Evolutionary conservation across 1,140 invertebrate genomes (phyloP).

Genomic region (Microvelia longipes): DNA sequence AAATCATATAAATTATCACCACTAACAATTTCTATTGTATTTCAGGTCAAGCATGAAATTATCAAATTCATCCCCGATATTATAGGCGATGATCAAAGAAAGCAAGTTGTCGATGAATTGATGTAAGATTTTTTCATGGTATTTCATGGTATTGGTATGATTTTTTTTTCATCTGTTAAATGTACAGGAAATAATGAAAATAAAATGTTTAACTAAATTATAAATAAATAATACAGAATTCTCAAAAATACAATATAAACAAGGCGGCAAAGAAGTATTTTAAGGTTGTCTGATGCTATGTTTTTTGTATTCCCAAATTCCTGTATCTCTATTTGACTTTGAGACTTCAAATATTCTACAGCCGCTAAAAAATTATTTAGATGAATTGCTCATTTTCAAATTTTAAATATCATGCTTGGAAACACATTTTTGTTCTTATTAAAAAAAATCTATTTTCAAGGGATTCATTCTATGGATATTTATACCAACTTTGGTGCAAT

Average conservation of each 20-base stretch:
- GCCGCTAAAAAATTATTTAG: no score
- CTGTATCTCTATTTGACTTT: no score
- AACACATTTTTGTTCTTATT: no score
- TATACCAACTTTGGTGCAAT: no score
- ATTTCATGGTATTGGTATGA: neutral
- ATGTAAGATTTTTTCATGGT: no score
- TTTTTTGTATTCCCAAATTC: neutral
- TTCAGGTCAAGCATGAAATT: constrained; percentile 12
- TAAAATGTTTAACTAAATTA: neutral
- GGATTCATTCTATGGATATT: no score
- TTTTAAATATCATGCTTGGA: no score
- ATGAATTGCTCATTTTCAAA: no score
- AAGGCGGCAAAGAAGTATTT: neutral
- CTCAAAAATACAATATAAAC: neutral
- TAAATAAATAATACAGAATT: neutral
- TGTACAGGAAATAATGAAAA: neutral
- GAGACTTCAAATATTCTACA: no score
- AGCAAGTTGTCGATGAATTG: constrained; percentile 8
- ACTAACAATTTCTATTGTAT: constrained; percentile 5
- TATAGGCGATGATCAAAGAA: constrained; percentile 9
- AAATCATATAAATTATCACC: no score
- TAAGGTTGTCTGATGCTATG: neutral
- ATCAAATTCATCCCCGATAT: constrained; percentile 9
- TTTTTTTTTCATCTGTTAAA: neutral
- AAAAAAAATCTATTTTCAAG: no score